Evolutionary conservation across 2,888 invertebrate genomes (phyloP).

Genomic region (Sipha maydis): DNA sequence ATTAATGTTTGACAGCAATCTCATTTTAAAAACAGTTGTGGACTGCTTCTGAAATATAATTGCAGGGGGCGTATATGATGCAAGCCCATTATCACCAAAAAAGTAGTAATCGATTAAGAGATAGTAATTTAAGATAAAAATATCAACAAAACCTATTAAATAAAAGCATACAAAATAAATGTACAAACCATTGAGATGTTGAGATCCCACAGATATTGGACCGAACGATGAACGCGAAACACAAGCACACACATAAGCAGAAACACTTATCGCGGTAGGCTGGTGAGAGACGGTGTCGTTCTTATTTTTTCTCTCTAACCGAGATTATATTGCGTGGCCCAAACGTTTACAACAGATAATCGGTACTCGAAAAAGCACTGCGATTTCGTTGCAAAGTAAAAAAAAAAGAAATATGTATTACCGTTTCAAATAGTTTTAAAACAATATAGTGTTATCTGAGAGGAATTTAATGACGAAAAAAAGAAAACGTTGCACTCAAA

Average conservation of each 20-base stretch:
- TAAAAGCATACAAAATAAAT: background rate
- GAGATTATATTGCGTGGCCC: background rate
- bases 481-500: background rate
- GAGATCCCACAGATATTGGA: background rate
- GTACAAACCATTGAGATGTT: conserved; percentile 40
- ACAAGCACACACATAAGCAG: conserved; percentile 34
- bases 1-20: background rate
- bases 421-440: background rate
- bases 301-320: background rate
- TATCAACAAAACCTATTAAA: background rate
- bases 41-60: background rate
- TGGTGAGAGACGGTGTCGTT: background rate
- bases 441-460: background rate
- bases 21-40: background rate
- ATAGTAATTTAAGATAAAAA: background rate
- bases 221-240: background rate
- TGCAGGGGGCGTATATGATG: background rate
- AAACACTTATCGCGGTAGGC: conserved; percentile 23
- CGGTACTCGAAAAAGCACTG: conserved; percentile 46
- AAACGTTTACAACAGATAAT: conserved; percentile 17
- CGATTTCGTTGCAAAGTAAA: conserved; percentile 29
- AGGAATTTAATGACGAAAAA: background rate
- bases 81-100: no score
- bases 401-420: background rate
- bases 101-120: no score